Evolutionary conservation across 1,140 invertebrate species (phyloP).

Genomic region (Hycleus cichorii): DNA sequence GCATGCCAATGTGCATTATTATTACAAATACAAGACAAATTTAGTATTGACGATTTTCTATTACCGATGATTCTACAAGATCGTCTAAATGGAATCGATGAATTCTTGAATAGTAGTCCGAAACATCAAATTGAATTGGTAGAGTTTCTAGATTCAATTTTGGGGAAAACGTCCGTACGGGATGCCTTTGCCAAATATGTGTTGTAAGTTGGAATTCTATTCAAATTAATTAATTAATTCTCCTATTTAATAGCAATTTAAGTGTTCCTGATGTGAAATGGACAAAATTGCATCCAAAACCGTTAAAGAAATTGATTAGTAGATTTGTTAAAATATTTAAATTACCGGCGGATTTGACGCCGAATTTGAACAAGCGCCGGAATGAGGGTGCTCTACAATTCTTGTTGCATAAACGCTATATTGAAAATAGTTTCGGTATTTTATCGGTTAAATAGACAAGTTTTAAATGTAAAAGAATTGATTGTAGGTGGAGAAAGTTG

Average conservation of each 20-base stretch:
- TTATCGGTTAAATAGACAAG: neutral
- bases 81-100: slow-evolving; percentile 57
- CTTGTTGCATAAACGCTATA: slow-evolving; percentile 56
- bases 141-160: slow-evolving; percentile 53
- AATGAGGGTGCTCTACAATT: slow-evolving; percentile 58
- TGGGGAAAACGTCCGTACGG: slow-evolving; percentile 36
- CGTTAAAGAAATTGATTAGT: slow-evolving; percentile 54
- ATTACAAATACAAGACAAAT: slow-evolving; percentile 55
- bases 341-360: slow-evolving; percentile 51
- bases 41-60: slow-evolving; percentile 56
- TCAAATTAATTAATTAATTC: neutral
- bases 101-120: slow-evolving; percentile 54
- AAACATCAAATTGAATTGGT: slow-evolving; percentile 52
- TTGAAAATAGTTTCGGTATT: slow-evolving; percentile 50
- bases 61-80: slow-evolving; percentile 68
- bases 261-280: slow-evolving; percentile 53
- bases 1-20: slow-evolving; percentile 57
- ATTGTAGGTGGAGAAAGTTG: slow-evolving; percentile 50
- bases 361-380: slow-evolving; percentile 55
- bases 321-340: slow-evolving; percentile 55
- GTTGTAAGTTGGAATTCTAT: slow-evolving; percentile 18
- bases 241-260: slow-evolving; percentile 17
- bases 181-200: slow-evolving; percentile 24
- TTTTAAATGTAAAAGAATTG: no score
- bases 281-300: slow-evolving; percentile 49